These are phyloP conservation scores for Phrynocephalus guinanensis DNA, from an alignment of 2,797 vertebrate species.

Conservation along the genomic window DNA sequence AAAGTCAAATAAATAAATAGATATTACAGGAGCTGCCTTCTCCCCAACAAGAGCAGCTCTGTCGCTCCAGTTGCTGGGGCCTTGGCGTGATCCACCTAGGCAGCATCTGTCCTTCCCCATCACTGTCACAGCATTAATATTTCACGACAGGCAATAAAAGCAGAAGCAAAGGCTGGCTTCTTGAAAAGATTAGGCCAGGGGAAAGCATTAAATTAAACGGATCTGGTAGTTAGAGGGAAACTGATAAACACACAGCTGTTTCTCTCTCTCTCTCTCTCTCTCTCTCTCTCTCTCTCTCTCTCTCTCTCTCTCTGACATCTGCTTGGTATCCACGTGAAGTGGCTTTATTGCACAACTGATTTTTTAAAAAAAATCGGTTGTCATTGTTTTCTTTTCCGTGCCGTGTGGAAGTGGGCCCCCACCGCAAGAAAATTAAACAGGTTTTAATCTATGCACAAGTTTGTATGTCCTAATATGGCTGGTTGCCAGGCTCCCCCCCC, in stretches of 20 bases:
- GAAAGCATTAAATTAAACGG: slow-evolving; percentile 45
- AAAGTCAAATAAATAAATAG: too few relatives aligned
- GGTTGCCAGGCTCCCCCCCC: slow-evolving; percentile 58
- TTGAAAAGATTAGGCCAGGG: slow-evolving; percentile 30
- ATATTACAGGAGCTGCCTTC: neutral
- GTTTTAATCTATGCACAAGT: slow-evolving; percentile 58
- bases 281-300: slow-evolving; percentile 4
- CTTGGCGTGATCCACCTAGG: neutral
- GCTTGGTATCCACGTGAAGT: slow-evolving; percentile 20
- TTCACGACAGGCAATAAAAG: slow-evolving; percentile 44
- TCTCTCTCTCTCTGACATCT: slow-evolving; percentile 21
- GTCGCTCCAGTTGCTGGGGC: slow-evolving; percentile 12
- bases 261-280: slow-evolving; percentile 29
- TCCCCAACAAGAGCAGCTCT: neutral
- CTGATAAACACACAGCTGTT: slow-evolving; percentile 48
- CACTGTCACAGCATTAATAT: slow-evolving; percentile 41
- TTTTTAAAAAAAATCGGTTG: slow-evolving; percentile 48
- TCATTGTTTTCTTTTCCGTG: slow-evolving; percentile 2
- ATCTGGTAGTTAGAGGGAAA: slow-evolving; percentile 28
- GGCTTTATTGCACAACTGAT: slow-evolving; percentile 55
- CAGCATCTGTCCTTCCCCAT: neutral
- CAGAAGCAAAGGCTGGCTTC: slow-evolving; percentile 27
- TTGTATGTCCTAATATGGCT: slow-evolving; percentile 63
- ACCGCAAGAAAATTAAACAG: slow-evolving; percentile 35
- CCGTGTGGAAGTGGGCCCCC: slow-evolving; percentile 18